These are phyloP conservation scores for Coelogynopora nodosa DNA, from an alignment of 2,888 invertebrate species.

Conservation along the genomic window DNA sequence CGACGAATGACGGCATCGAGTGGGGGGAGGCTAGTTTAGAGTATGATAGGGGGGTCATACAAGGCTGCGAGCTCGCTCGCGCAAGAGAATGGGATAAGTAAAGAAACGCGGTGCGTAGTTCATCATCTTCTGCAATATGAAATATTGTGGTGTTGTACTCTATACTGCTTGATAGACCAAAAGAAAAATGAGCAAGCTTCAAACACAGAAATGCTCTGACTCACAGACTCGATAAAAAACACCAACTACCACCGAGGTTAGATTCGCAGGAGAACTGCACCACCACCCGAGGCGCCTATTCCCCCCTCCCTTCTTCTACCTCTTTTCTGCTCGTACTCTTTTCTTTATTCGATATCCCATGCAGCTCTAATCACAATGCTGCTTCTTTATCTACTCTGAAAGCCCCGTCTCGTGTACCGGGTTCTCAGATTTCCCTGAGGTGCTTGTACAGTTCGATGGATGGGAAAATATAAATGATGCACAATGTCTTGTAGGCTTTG, in stretches of 20 bases:
- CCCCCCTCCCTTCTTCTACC: not conserved
- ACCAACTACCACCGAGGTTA: not conserved
- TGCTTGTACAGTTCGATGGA: not conserved
- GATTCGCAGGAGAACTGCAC: not conserved
- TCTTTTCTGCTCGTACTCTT: not conserved
- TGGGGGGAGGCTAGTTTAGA: not conserved
- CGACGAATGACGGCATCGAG: not conserved
- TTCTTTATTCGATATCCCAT: not conserved
- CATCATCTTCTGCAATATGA: not conserved
- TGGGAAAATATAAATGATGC: not conserved
- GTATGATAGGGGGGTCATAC: not conserved
- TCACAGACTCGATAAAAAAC: not conserved
- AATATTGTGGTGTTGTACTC: not conserved
- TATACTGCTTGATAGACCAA: too few relatives aligned
- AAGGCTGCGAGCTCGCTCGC: not conserved
- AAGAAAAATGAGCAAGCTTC: not conserved
- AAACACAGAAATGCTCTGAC: not conserved
- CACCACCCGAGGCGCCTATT: not conserved
- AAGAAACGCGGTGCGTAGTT: not conserved
- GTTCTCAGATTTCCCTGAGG: conserved; percentile 30
- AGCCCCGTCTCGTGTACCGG: not conserved
- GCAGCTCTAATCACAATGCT: not conserved
- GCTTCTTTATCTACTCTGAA: not conserved
- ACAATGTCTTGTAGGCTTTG: not conserved
- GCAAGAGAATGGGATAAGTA: not conserved